These are phyloP conservation scores for Amia ocellicauda DNA, from an alignment of 2,113 vertebrate species.

Conservation along the genomic window DNA sequence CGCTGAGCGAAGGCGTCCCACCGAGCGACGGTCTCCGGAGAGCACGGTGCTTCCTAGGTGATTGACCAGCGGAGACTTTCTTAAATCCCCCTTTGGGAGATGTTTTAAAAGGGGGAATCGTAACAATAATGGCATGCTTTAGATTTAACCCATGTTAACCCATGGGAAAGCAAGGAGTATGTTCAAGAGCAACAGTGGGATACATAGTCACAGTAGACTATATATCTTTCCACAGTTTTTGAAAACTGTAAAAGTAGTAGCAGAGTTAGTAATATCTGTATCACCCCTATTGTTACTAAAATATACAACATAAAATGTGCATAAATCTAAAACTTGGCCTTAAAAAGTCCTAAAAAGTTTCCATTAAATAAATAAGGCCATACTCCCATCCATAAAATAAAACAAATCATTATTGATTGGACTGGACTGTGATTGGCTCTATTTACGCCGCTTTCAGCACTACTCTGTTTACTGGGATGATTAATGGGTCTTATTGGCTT, in stretches of 20 bases:
- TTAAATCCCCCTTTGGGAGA: constrained; percentile 12
- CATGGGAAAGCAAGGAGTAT: constrained; percentile 1
- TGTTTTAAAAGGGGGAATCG: constrained; percentile 6
- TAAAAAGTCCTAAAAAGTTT: no score
- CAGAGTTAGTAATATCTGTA: no score
- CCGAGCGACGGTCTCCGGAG: neutral
- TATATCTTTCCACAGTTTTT: no score
- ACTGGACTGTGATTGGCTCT: neutral
- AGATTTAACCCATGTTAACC: neutral
- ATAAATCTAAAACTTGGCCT: no score
- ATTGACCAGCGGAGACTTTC: neutral
- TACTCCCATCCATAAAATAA: no score
- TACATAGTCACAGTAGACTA: no score
- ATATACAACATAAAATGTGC: no score
- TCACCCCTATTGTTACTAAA: no score
- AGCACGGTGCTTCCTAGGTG: neutral
- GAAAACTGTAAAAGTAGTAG: no score
- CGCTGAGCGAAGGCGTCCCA: neutral
- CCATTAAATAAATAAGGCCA: no score
- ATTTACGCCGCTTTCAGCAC: neutral
- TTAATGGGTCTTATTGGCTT: constrained; percentile 14
- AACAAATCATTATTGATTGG: no score
- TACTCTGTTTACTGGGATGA: neutral
- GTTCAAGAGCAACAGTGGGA: no score
- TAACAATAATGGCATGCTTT: neutral